These are phyloP conservation scores for Tretioscincus oriximinensis DNA, from an alignment of 2,113 vertebrate genomes.

Conservation along the genomic window DNA sequence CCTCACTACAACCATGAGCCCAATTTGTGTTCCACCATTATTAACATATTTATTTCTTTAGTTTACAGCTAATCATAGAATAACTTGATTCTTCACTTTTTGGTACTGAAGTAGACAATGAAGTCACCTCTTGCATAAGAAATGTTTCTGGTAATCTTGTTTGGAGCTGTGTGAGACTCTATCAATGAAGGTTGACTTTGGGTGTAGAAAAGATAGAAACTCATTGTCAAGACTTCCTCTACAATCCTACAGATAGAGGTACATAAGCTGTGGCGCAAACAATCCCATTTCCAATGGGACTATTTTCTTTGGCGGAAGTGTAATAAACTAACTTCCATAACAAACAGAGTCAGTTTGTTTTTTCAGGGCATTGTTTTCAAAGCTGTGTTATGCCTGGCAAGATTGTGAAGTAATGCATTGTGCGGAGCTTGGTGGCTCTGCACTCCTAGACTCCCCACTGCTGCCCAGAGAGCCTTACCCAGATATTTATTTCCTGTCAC, in stretches of 20 bases:
- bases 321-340: not conserved
- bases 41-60: no score
- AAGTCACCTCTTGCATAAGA: no score
- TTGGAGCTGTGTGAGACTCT: fast-evolving
- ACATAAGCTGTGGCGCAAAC: slow-evolving; percentile 42
- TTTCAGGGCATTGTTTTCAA: slow-evolving; percentile 53
- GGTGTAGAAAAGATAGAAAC: not conserved
- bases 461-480: not conserved
- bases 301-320: slow-evolving; percentile 57
- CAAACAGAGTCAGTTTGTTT: slow-evolving; percentile 55
- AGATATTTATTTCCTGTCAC: not conserved
- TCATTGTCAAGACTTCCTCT: not conserved
- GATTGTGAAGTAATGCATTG: slow-evolving; percentile 5
- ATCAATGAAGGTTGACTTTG: not conserved
- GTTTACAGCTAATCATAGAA: not conserved
- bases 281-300: slow-evolving; percentile 48
- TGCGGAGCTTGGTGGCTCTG: fast-evolving
- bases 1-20: no score
- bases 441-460: fast-evolving
- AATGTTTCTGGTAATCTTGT: not conserved
- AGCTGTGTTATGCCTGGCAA: slow-evolving; percentile 48
- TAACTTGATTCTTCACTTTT: not conserved
- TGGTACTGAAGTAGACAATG: not conserved
- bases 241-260: slow-evolving; percentile 56
- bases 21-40: no score